Evolutionary conservation across 2,797 vertebrate genomes (phyloP), one percentile per base, ranked within the genome.

Genomic region (Heliangelus exortis): DNA sequence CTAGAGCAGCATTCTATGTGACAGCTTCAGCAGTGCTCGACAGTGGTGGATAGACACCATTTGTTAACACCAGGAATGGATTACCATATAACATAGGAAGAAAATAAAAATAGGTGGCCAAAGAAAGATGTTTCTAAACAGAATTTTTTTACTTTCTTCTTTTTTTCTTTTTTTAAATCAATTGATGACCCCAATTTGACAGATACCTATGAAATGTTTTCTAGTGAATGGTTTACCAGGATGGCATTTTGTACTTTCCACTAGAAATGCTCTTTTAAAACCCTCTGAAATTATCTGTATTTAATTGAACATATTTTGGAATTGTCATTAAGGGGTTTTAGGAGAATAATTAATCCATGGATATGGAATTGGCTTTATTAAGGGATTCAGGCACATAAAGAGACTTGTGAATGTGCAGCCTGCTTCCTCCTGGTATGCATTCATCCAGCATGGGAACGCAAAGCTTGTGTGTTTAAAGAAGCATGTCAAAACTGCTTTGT

Each of bases 401-500:
- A 89, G 33, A 57, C 67, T 59, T 65, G 61, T 65, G 61, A 66
- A 74, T 83, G 53, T 53, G 71, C 34, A 68, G 25, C 25, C 31
- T 85, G 69, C 41, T 87, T 84, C 43, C 77, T 94, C 59, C 59
- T 61, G 73, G 47, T 36, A 87, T 80, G 39, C 39, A 95, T 93
- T 91, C 80, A 93, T 93, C 69, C 61, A 68, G 59, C 91, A 63
- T 87, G 71, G 89, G 86, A 93, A 94, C 5, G 33, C 48, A 84
- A 91, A 80, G 61, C 85, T 92, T 57, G 7, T 79, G 79, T 75
- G 53, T 87, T 92, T 92, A 93, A 96, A 96, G 92, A 82, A 95
- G 58, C 89, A 87, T 82, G 69, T 94, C 90, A 94, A 95, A 95
- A 91, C 74, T 91, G 54, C 87, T 95, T 92, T 96, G 75, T 84